These are phyloP conservation scores for Epirrhoe alternata DNA, from an alignment of 2,888 invertebrate genomes.

Conservation along the genomic window DNA sequence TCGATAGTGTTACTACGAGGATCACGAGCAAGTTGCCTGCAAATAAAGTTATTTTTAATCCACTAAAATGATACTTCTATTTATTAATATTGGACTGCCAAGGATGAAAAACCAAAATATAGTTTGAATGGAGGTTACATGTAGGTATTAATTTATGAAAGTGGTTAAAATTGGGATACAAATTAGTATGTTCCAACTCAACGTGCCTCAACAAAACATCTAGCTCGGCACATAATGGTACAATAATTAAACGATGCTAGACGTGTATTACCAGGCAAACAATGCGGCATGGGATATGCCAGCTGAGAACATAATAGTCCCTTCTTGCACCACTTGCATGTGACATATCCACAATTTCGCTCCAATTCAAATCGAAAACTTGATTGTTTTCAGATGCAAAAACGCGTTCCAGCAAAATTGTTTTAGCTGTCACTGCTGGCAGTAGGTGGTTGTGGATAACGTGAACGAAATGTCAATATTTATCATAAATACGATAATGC, in stretches of 20 bases:
- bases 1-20: constrained; percentile 92
- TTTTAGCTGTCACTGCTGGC: neutral
- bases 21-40: constrained; percentile 95
- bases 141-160: too few species aligned
- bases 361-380: constrained; percentile 31
- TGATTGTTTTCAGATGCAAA: constrained; percentile 1
- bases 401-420: neutral
- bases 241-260: constrained; percentile 16
- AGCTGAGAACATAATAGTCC: constrained; percentile 53
- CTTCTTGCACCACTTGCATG: constrained; percentile 41
- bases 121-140: too few species aligned
- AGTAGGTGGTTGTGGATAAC: neutral
- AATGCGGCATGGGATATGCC: constrained; percentile 44
- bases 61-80: neutral
- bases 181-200: neutral
- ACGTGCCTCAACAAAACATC: neutral
- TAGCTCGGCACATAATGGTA: constrained; percentile 1
- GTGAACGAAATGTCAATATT: too few species aligned
- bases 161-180: too few species aligned
- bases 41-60: constrained; percentile 59
- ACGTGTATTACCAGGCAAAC: constrained; percentile 16
- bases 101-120: too few species aligned
- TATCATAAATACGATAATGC: too few species aligned
- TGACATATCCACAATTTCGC: constrained; percentile 42
- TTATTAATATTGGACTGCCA: too few species aligned